Evolutionary conservation across 2,888 invertebrate species (phyloP), one percentile per base, ranked within the genome.

Genomic region (Pharmacophagus antenor): DNA sequence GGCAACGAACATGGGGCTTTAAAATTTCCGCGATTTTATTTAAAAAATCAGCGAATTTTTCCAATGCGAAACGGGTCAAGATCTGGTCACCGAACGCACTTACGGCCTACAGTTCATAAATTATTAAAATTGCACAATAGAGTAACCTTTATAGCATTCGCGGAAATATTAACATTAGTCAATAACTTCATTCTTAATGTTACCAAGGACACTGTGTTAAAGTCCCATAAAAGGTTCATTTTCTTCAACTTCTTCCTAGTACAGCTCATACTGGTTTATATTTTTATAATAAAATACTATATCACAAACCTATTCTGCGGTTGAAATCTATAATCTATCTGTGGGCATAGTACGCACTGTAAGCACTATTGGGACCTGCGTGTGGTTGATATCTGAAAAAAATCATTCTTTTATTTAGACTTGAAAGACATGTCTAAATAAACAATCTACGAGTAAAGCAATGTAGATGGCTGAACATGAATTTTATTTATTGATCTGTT

Each of bases 261-360:
- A 65, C 61, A 56, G 63, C 56, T 57, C 48, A 58, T 62, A 64
- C 64, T 76, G 71, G 69, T 64, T 65, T 37, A 10, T 37, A 20
- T 61, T 25, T 37, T 21, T 47, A 17, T 12, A 51, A 21, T 53
- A 44, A 44, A 27, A 41, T 41, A 52, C 52, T 58, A 63, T 62
- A 64, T 64, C 65, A 65, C 65, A 63, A 62, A 57, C 56, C 47
- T 51, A 55, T 58, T 48, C n/a, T 44, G 20, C 18, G 15, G 51
- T 20, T 15, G 37, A 51, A 50, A 62, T 71, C 78, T 27, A 21
- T 27, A 10, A 22, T 58, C 66, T 90, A 90, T 80, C 90, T 90
- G 69, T 89, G 89, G 1, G 90, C 87, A 70, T 88, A 90, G 70
- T 90, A 90, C 5, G 89, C 89, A 62, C 82, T 88, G 73, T 90